A percentile compares a stretch with the other conserved stretches of the same genome.
phyloP scores from a whole-genome alignment of 1,140 invertebrate genomes.

The Drosophila erecta region DNA sequence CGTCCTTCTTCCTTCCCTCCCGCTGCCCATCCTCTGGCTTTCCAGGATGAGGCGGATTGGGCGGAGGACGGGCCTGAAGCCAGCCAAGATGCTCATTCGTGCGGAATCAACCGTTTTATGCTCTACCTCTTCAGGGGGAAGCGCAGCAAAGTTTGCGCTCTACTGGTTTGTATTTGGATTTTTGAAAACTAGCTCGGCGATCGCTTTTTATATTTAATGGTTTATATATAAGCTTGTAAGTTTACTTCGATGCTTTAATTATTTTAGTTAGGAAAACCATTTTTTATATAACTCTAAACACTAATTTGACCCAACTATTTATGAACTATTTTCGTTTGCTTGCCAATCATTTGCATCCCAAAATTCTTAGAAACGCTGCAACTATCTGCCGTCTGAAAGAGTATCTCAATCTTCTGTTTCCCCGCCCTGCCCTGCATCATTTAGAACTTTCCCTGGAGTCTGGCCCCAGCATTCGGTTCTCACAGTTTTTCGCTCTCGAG shows the following conservation, averaged over 20 bases:
- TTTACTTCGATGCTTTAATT: background rate
- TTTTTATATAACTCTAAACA: background rate
- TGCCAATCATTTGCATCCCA: too few species aligned
- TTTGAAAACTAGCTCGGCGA: background rate
- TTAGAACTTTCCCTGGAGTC: constrained; percentile 27
- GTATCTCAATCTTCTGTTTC: background rate
- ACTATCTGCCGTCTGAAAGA: background rate
- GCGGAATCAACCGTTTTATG: constrained; percentile 75
- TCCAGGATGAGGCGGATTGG: constrained; percentile 19
- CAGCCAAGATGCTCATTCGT: constrained; percentile 54
- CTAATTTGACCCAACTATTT: background rate
- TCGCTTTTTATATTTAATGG: too few species aligned
- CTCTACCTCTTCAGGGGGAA: constrained; percentile 26
- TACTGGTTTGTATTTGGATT: background rate
- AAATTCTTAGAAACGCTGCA: too few species aligned
- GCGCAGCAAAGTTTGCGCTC: background rate
- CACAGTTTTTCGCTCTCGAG: constrained; percentile 26
- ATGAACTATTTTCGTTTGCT: too few species aligned
- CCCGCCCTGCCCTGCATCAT: background rate
- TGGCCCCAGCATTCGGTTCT: constrained; percentile 8
- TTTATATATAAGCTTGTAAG: too few species aligned
- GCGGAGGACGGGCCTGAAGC: constrained; percentile 11
- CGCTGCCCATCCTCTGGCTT: background rate
- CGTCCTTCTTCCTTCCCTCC: constrained; percentile 3
- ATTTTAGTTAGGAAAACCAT: background rate